Evolutionary conservation across 2,113 vertebrate genomes (phyloP).

Genomic region (Mesoclemmys tuberculata): DNA sequence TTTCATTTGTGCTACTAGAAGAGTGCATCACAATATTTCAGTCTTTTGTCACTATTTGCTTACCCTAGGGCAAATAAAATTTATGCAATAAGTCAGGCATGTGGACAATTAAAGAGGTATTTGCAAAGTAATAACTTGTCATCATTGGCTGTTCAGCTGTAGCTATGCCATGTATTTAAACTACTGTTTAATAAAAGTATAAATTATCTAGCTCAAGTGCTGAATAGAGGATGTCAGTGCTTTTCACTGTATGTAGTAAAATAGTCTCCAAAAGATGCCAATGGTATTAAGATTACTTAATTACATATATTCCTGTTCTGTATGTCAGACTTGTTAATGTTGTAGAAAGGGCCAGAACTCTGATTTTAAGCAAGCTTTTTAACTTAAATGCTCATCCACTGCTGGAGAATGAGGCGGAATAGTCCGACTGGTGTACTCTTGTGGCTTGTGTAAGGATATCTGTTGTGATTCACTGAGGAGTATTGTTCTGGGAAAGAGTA

Average conservation of each 20-base stretch:
- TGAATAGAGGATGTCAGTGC: not conserved
- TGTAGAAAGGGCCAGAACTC: not conserved
- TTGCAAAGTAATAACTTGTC: not conserved
- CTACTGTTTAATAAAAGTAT: not conserved
- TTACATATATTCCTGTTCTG: not conserved
- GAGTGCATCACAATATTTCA: slow-evolving; percentile 38
- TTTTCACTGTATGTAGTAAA: not conserved
- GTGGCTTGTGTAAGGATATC: not conserved
- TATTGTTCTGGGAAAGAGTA: not conserved
- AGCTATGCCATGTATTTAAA: not conserved
- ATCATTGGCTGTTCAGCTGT: not conserved
- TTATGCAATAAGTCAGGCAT: slow-evolving; percentile 29
- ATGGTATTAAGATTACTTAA: not conserved
- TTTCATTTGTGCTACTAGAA: slow-evolving; percentile 54
- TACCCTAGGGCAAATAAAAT: slow-evolving; percentile 8
- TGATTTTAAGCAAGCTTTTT: not conserved
- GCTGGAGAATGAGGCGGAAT: not conserved
- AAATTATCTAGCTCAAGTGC: not conserved
- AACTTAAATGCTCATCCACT: not conserved
- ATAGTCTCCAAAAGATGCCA: not conserved
- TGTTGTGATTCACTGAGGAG: not conserved
- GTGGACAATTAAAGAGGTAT: slow-evolving; percentile 7
- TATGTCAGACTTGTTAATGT: not conserved
- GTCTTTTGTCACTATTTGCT: slow-evolving; percentile 28
- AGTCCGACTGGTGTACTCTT: not conserved